Conservation (phyloP, 23 tunicate genomes). For the Botrylloides violaceus region DNA sequence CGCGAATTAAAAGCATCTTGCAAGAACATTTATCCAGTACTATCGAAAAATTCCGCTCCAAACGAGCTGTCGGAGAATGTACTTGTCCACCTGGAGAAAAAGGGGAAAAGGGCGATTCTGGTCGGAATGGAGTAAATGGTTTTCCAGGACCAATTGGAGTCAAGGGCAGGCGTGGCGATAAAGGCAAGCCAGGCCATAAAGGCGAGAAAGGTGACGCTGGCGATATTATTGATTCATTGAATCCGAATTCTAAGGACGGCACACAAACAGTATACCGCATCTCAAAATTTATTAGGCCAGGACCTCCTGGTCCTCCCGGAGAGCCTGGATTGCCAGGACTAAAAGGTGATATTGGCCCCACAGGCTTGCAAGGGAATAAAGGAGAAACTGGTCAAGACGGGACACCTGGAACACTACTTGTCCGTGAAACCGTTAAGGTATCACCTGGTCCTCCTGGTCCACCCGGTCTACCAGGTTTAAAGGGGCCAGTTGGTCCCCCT, state of each 20-base stretch:
- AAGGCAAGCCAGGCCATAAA: background rate
- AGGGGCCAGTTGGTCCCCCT: background rate
- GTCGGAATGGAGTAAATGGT: background rate
- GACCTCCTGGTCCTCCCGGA: background rate
- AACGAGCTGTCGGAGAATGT: background rate
- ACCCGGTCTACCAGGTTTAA: background rate
- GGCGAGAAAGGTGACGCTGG: conserved; percentile 1
- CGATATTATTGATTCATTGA: background rate
- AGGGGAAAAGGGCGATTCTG: background rate
- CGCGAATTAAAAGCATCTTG: too few relatives aligned
- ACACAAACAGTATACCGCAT: background rate
- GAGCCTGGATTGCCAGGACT: background rate
- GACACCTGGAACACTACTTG: background rate
- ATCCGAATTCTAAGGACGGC: background rate
- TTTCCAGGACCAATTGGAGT: background rate
- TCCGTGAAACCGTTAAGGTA: background rate
- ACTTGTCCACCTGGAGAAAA: background rate
- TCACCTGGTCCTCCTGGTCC: background rate
- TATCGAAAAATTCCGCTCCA: background rate
- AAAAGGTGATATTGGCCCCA: background rate
- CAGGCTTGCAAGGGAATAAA: background rate
- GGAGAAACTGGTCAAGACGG: background rate
- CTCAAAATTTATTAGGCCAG: background rate
- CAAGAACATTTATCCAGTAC: background rate
- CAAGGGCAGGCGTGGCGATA: background rate